These are phyloP conservation scores for Drosophila koepferae DNA, from an alignment of 2,888 invertebrate genomes.

Conservation along the genomic window DNA sequence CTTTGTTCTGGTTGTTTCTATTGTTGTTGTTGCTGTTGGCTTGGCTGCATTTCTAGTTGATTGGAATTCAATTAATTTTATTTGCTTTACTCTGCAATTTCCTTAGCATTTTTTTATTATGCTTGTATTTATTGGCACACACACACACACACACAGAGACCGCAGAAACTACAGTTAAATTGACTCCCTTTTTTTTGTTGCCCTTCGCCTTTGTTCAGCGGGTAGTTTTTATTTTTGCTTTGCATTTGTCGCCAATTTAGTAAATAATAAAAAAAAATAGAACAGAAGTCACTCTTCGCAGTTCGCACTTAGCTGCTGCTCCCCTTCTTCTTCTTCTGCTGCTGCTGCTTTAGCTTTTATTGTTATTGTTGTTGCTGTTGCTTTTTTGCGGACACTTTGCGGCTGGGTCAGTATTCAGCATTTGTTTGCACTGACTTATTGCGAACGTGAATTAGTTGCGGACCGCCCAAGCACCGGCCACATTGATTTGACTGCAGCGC, in stretches of 20 bases:
- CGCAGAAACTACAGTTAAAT: slow-evolving; percentile 72
- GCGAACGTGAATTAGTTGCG: slow-evolving; percentile 75
- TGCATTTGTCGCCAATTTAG: slow-evolving; percentile 82
- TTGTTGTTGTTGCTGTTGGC: slow-evolving; percentile 45
- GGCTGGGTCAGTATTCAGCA: slow-evolving; percentile 62
- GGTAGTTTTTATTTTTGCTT: slow-evolving; percentile 50
- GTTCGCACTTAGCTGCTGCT: slow-evolving; percentile 65
- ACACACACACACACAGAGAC: slow-evolving; percentile 46
- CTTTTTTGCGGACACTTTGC: slow-evolving; percentile 71
- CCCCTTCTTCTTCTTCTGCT: not conserved
- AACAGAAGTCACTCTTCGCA: slow-evolving; percentile 70
- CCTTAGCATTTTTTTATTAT: slow-evolving; percentile 79
- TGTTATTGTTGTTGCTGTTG: slow-evolving; percentile 55
- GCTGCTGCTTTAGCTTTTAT: slow-evolving; percentile 22
- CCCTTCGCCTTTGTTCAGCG: slow-evolving; percentile 54
- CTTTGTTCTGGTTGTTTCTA: slow-evolving; percentile 39
- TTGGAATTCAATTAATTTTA: slow-evolving; percentile 83
- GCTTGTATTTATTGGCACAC: slow-evolving; percentile 76
- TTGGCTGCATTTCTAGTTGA: slow-evolving; percentile 79
- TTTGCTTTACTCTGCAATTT: slow-evolving; percentile 81
- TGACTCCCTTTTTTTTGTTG: slow-evolving; percentile 45
- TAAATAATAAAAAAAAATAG: slow-evolving; percentile 70
- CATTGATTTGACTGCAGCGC: slow-evolving; percentile 64
- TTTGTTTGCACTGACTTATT: slow-evolving; percentile 77
- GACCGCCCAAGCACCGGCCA: slow-evolving; percentile 36